Evolutionary conservation across 2,797 vertebrate genomes (phyloP), one percentile per base, ranked within the genome.

Genomic region (Rhincodon typus): DNA sequence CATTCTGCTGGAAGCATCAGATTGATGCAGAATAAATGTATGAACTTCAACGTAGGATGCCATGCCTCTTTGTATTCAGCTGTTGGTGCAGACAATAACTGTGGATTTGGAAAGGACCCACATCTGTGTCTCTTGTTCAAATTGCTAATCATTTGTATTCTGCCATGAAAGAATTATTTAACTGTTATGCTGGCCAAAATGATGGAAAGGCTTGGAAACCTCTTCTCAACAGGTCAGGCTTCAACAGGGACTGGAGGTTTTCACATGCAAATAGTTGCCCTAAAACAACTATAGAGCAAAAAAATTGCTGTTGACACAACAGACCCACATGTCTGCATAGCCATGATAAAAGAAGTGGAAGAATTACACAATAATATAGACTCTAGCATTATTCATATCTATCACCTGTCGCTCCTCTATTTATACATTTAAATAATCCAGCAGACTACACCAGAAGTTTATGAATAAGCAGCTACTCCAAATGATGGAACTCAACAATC

Each of bases 211-310:
- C 96, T 96, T 87, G 97, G 96, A 97, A 96, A 97, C 96, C 97
- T 96, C 97, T 97, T 97, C 96, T 95, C 95, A 96, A 62, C 95
- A 96, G 96, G 96, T 97, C 96, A 97, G 97, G 1, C 46, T 74
- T 74, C 96, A 96, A 97, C 96, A 96, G 97, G 96, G 96, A 82
- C 72, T 88, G 96, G 23, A 96, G 96, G 97, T 97, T 98, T 98
- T 98, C 97, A 97, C 96, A 98, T 98, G 98, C 97, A 98, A 98
- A 98, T 97, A 97, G 97, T 96, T 96, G 96, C 96, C 96, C 96
- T 97, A 97, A 97, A 96, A 96, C 96, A 97, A 97, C 97, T 96
- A 95, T 90, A 96, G 96, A 96, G 96, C 96, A 96, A 96, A 96
- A 50, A 97, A 97, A 97, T 97, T 96, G 97, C 97, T 97, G 97